phyloP scores from a whole-genome alignment of 2,113 vertebrate species.

The Dinomys branickii region DNA sequence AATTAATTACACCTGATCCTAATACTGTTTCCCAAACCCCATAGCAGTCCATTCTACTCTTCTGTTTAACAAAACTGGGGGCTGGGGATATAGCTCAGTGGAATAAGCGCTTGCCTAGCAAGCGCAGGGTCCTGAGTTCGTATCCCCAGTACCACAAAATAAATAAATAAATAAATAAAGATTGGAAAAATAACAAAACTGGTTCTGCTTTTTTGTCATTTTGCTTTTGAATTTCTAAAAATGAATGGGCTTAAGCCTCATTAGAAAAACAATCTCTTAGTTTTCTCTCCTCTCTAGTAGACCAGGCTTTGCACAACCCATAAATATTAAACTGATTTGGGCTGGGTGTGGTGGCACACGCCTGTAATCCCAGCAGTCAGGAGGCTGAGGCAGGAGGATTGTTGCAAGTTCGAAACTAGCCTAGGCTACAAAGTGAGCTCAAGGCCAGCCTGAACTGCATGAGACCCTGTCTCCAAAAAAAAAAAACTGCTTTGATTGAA shows the following conservation, averaged over 20 bases:
- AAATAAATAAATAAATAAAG: no score
- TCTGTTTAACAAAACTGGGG: conserved; percentile 16
- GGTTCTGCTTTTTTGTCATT: neutral
- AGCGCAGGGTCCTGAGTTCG: no score
- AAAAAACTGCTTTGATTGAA: neutral
- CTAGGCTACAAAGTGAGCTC: no score
- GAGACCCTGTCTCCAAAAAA: no score
- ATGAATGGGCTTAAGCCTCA: neutral
- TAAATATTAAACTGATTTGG: neutral
- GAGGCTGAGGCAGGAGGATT: no score
- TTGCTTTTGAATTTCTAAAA: neutral
- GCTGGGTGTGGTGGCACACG: no score
- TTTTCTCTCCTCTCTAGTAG: neutral
- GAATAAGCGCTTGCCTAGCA: no score
- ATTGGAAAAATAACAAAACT: conserved; percentile 40
- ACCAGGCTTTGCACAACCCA: neutral
- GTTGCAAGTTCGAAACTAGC: no score
- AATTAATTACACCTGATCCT: neutral
- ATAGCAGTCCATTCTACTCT: neutral
- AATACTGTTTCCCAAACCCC: neutral
- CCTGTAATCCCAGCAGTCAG: no score
- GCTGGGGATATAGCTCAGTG: no score
- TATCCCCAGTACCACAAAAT: no score
- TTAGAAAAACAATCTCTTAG: neutral
- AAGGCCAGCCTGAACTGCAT: no score